A percentile compares a stretch with the other conserved stretches of the same genome.
Conservation (phyloP, 1,140 invertebrate species). For the Drosophila jambulina region DNA sequence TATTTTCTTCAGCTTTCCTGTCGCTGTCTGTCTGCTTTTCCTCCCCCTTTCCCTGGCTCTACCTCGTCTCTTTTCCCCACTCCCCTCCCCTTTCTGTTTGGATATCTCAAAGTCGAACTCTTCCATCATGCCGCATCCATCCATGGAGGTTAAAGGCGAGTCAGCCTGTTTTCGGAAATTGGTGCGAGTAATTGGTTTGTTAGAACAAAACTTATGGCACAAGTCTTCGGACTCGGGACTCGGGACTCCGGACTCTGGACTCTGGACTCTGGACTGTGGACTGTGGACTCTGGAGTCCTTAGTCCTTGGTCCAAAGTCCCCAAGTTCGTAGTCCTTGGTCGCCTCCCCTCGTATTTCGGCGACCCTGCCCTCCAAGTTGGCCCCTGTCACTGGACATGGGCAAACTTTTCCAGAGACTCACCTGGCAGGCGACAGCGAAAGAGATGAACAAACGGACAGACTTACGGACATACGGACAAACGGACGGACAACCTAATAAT, state of each 20-base stretch:
- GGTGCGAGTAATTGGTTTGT: constrained; percentile 82
- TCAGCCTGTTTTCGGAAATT: constrained; percentile 73
- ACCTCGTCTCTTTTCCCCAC: neutral
- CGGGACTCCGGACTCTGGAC: neutral
- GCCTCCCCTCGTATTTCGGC: constrained; percentile 1
- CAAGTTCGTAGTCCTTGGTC: neutral
- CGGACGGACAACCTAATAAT: constrained; percentile 77
- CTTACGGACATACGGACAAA: neutral
- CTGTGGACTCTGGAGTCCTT: neutral
- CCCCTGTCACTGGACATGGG: constrained; percentile 65
- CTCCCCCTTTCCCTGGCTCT: neutral
- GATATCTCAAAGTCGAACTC: constrained; percentile 76
- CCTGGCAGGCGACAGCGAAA: constrained; percentile 37
- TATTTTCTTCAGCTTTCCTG: constrained; percentile 67
- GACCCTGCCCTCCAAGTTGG: constrained; percentile 9
- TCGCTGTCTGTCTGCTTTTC: constrained; percentile 23
- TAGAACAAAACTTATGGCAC: constrained; percentile 79
- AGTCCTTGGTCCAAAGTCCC: neutral
- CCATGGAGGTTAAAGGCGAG: constrained; percentile 56
- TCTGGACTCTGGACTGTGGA: neutral
- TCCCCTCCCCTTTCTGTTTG: neutral
- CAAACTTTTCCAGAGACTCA: constrained; percentile 60
- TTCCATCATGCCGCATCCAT: constrained; percentile 64
- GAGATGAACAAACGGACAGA: constrained; percentile 40
- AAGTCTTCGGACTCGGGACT: constrained; percentile 3